Conservation (phyloP, 2,888 invertebrate genomes). For the Hemaris fuciformis region DNA sequence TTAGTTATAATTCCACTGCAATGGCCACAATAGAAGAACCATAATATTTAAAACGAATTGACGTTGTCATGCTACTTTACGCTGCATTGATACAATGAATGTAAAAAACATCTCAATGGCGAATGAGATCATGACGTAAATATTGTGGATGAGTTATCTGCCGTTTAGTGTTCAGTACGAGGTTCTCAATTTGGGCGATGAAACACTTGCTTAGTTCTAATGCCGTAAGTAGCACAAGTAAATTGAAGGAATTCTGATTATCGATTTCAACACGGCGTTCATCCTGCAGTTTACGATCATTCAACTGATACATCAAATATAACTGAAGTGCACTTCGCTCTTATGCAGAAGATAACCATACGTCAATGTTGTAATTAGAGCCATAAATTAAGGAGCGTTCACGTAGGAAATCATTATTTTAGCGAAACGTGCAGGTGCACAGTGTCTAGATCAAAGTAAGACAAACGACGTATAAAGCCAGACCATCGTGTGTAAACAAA, state of each 20-base stretch:
- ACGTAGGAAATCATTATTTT: slow-evolving; percentile 20
- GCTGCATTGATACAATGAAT: not conserved
- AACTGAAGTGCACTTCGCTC: not conserved
- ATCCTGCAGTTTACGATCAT: not conserved
- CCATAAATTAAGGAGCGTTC: slow-evolving; percentile 6
- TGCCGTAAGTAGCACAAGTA: too few species aligned
- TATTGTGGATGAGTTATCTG: not conserved
- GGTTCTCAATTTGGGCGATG: not conserved
- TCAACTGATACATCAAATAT: not conserved
- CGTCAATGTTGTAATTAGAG: not conserved
- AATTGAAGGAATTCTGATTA: not conserved
- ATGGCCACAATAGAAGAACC: not conserved
- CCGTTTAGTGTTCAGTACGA: not conserved
- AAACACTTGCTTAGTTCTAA: not conserved
- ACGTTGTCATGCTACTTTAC: not conserved
- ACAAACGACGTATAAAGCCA: slow-evolving; percentile 3
- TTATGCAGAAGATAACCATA: not conserved
- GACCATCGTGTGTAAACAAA: slow-evolving; percentile 40
- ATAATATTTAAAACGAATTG: not conserved
- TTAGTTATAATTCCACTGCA: not conserved
- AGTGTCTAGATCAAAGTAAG: slow-evolving; percentile 29
- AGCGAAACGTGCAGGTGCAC: slow-evolving; percentile 17
- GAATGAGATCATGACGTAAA: not conserved
- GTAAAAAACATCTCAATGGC: not conserved
- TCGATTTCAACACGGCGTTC: not conserved